phyloP scores from a whole-genome alignment of 1,140 invertebrate genomes.

The Pissodes strobi region DNA sequence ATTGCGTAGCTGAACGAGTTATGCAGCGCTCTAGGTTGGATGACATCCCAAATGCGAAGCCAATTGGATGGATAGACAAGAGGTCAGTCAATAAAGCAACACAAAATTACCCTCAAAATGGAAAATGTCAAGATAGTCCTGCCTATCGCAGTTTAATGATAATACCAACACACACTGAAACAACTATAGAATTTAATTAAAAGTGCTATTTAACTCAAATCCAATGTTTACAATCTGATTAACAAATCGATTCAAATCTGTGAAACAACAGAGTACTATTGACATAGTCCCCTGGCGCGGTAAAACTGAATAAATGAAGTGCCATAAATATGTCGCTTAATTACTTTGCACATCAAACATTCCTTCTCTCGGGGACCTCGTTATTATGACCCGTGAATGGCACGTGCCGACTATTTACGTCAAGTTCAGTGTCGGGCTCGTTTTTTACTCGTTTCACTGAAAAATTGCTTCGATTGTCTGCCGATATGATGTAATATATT shows the following conservation, averaged over 20 bases:
- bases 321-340: conserved; percentile 29
- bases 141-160: too few species aligned
- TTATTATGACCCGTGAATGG: conserved; percentile 24
- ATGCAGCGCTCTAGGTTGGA: too few species aligned
- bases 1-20: too few species aligned
- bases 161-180: too few species aligned
- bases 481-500: conserved; percentile 5
- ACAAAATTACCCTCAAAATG: too few species aligned
- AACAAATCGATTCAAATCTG: background rate
- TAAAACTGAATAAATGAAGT: conserved; percentile 3
- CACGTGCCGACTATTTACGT: conserved; percentile 20
- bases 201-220: too few species aligned
- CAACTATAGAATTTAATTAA: too few species aligned
- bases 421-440: conserved; percentile 24
- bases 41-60: too few species aligned
- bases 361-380: conserved; percentile 19
- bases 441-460: conserved; percentile 22
- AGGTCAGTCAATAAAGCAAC: too few species aligned
- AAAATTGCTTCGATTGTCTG: conserved; percentile 20
- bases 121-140: too few species aligned
- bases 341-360: conserved; percentile 26
- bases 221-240: too few species aligned
- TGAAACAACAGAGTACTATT: background rate
- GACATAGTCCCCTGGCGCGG: background rate
- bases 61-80: too few species aligned